Base-by-base conservation (phyloP, 2,113 vertebrate species). In the Pituophis catenifer region DNA sequence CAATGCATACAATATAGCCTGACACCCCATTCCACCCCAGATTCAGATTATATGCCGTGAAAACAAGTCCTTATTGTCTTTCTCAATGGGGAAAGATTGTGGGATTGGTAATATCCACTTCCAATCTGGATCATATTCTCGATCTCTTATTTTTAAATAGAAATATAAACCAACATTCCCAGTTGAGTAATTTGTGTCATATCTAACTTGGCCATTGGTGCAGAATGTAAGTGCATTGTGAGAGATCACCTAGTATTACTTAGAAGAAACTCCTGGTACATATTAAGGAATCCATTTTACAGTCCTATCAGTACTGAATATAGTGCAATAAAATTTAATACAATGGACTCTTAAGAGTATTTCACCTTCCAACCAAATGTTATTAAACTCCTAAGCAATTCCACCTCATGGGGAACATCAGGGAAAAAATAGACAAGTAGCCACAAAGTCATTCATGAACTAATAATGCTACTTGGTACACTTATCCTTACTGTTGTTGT, bases 391-490 rank as follows among this genome's bases (percentile, higher is more conserved):
- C 48, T 62, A 21, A 94, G 54, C 59, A 21, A 54, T 38, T 92
- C 15, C 50, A 54, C 21, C 93, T 91, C 70, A 94, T 54, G 15
- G 44, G 48, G 88, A 95, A 96, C 95, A 19, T 5, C 62, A 90
- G 86, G 8, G n/a, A 26, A 94, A 44, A 92, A 96, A 92, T 48
- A 96, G 95, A 90, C 21, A 93, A 94, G 86, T 88, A 62, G 44
- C 38, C 92, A 93, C n/a, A 92, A 96, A 97, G 94, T 94, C 95
- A 96, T 94, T 93, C 85, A 86, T 93, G 54, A 24, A 6, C 92
- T 93, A 93, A 89, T 91, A 90, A 93, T 86, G 85, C 94, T 95
- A 87, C 92, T 50, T 93, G 96, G 90, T 94, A 91, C 88, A 89
- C 38, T 95, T 93, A 85, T 65, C 88, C n/a, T 88, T 95, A 93